Evolutionary conservation across 2,113 vertebrate genomes (phyloP), one percentile per base, ranked within the genome.

Genomic region (Buteo buteo): DNA sequence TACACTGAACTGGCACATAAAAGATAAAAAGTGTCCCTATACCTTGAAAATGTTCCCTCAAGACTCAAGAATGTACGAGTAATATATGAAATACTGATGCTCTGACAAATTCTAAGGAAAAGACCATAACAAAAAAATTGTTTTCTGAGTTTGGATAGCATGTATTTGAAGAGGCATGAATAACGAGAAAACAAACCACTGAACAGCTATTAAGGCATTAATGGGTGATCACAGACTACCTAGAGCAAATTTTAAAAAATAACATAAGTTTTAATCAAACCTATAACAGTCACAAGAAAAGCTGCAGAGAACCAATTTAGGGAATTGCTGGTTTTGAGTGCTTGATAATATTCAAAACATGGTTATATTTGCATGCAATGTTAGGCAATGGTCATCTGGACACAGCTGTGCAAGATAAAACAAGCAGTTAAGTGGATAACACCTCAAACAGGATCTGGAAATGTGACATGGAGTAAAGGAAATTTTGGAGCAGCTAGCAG

Each of bases 81-180:
- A 61, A 86, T 20, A 55, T 4, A 19, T 7, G 3, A 32, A 84
- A 84, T 24, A 73, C 22, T 26, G 9, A 81, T 44, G 42, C 17
- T 81, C 67, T 50, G n/a, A 86, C 13, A 86, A 93, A 84, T 49
- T 67, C 32, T 25, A 86, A 76, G 38, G 29, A 72, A 57, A 71
- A 90, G 36, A 6, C 24, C 40, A 6, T 26, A 10, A 36, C 1
- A 2, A 85, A 74, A 74, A 78, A 28, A 69, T 3, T 42, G 10
- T 26, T 70, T 88, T 79, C 94, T 88, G 82, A 90, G 77, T 93
- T 94, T 94, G 93, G 62, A 92, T 58, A 94, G 13, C 8, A 38
- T 11, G 10, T 57, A 67, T 85, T 92, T 92, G 31, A 88, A 92
- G 45, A 86, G 14, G 50, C 31, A 90, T 1, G 2, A 88, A 44